These are phyloP conservation scores for human (Homo sapiens) DNA, from an alignment of 2,113 vertebrate genomes.

Conservation along the genomic window GRCh38 chr17:60400001-60400500, in stretches of 20 bases:
- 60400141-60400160: too few species aligned
- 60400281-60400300: background rate
- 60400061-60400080: too few species aligned
- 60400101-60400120: too few species aligned
- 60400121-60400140: too few species aligned
- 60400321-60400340: background rate
- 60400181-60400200: background rate
- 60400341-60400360: background rate
- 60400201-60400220: background rate
- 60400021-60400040: too few species aligned
- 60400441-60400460: background rate
- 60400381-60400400: background rate
- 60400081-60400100: too few species aligned
- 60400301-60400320: background rate
- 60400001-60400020: too few species aligned
- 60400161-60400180: background rate
- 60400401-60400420: background rate
- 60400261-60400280: background rate
- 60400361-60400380: background rate
- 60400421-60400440: slow-evolving; percentile 17
- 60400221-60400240: background rate
- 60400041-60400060: too few species aligned
- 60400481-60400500: background rate
- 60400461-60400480: background rate
- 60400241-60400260: background rate